Conservation (phyloP, 2,113 vertebrate species). For the Siniperca chuatsi region DNA sequence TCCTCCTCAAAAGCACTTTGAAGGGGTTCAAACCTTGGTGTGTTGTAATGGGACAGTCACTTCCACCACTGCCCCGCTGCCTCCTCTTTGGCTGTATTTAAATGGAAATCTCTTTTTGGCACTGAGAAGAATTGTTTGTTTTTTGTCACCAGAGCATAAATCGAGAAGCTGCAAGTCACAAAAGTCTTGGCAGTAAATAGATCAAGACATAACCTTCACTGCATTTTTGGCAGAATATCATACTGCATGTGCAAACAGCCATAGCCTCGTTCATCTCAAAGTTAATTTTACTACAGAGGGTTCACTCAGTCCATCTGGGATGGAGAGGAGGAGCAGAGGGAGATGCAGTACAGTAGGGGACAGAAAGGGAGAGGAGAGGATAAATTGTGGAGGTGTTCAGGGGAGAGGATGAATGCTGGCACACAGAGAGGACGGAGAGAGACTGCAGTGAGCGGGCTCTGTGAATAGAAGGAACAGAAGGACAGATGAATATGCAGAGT, state of each 20-base stretch:
- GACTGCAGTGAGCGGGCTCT: conserved; percentile 7
- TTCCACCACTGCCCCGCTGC: conserved; percentile 14
- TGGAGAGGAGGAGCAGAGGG: conserved; percentile 29
- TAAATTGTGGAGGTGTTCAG: conserved; percentile 51
- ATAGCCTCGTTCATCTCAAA: conserved; percentile 70
- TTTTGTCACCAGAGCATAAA: conserved; percentile 44
- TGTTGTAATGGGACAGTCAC: conserved; percentile 27
- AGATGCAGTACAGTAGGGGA: conserved; percentile 46
- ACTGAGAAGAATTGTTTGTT: conserved; percentile 17
- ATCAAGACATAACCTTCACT: conserved; percentile 69
- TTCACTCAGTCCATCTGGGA: conserved; percentile 65
- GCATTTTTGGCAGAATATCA: conserved; percentile 62
- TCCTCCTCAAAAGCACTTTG: conserved; percentile 39
- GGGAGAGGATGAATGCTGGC: conserved; percentile 51
- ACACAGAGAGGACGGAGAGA: conserved; percentile 34
- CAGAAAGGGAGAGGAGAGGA: conserved; percentile 52
- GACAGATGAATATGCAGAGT: conserved; percentile 60
- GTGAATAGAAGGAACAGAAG: conserved; percentile 56
- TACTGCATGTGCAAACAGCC: conserved; percentile 48
- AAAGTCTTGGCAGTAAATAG: conserved; percentile 59
- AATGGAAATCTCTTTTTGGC: conserved; percentile 46
- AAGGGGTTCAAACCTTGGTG: conserved; percentile 32
- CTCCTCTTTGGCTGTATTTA: conserved; percentile 34
- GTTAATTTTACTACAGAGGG: conserved; percentile 75
- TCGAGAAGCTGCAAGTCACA: conserved; percentile 25